Evolutionary conservation across 2,797 vertebrate species (phyloP).

Genomic region (Poecilia wingei): DNA sequence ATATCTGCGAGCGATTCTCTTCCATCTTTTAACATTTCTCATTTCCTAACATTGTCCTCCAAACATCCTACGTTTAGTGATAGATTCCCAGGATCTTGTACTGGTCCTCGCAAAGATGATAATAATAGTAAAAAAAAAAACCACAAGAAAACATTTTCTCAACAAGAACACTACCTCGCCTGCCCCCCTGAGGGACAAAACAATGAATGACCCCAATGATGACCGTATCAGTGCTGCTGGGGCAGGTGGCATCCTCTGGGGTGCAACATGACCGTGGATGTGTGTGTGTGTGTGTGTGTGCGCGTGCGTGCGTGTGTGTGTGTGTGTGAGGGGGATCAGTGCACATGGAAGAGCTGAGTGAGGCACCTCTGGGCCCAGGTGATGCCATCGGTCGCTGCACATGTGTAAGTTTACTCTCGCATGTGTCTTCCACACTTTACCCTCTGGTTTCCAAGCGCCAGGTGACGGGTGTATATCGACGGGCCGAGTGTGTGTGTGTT

Average conservation of each 20-base stretch:
- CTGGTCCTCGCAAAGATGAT: constrained; percentile 28
- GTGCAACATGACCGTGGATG: constrained; percentile 26
- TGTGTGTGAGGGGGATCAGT: constrained; percentile 21
- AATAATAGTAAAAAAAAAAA: neutral
- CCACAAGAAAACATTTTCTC: constrained; percentile 17
- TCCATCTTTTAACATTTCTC: neutral
- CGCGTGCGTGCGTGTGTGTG: constrained; percentile 23
- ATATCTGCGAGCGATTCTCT: neutral
- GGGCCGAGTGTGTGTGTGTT: constrained; percentile 31
- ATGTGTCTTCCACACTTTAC: constrained; percentile 18
- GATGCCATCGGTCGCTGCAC: constrained; percentile 39
- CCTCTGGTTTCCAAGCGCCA: constrained; percentile 34
- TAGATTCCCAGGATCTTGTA: constrained; percentile 9
- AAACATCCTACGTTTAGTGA: neutral
- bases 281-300: constrained; percentile 9
- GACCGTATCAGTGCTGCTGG: constrained; percentile 59
- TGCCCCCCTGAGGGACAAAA: constrained; percentile 60
- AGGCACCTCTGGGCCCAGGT: constrained; percentile 71
- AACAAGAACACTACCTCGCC: constrained; percentile 6
- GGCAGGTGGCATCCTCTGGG: constrained; percentile 49
- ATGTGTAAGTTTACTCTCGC: constrained; percentile 12
- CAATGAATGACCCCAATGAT: constrained; percentile 80
- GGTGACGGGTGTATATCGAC: constrained; percentile 59
- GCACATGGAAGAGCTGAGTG: constrained; percentile 59
- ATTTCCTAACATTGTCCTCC: neutral